Percentiles rank a stretch among this genome's conserved stretches.
These are phyloP conservation scores for Andrena flavipes DNA, from an alignment of 2,888 invertebrate species.

Conservation along the genomic window DNA sequence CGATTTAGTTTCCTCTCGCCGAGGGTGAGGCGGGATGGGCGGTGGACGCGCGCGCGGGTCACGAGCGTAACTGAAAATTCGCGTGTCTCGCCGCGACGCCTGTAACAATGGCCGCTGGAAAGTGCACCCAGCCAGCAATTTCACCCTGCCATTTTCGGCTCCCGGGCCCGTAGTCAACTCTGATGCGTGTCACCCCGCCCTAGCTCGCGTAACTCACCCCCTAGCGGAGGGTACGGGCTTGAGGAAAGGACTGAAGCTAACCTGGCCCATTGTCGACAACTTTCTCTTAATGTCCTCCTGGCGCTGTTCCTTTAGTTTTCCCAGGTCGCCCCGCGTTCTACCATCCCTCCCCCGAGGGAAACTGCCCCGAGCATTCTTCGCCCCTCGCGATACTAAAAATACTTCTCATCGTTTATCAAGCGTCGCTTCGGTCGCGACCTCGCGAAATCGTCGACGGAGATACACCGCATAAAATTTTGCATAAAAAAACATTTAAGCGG, in stretches of 20 bases:
- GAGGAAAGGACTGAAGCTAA: constrained; percentile 26
- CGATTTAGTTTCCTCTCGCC: constrained; percentile 48
- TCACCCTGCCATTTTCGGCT: constrained; percentile 61
- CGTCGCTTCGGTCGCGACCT: background rate
- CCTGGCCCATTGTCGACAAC: constrained; percentile 57
- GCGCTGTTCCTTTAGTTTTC: constrained; percentile 11
- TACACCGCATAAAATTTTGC: background rate
- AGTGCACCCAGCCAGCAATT: constrained; percentile 55
- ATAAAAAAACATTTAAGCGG: background rate
- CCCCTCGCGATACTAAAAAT: background rate
- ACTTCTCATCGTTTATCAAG: background rate
- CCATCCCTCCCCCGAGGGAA: background rate
- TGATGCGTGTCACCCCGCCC: constrained; percentile 55
- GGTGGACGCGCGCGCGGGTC: constrained; percentile 20
- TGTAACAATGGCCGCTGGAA: constrained; percentile 63
- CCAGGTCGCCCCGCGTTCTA: background rate
- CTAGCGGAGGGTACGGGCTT: background rate
- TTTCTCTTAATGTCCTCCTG: constrained; percentile 40
- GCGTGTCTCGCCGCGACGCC: constrained; percentile 53
- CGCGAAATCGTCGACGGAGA: background rate
- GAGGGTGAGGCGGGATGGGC: constrained; percentile 20
- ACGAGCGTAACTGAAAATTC: constrained; percentile 66
- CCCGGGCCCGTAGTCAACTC: constrained; percentile 27
- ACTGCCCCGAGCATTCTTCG: background rate
- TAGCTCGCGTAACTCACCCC: background rate